Percentiles rank a stretch among this genome's conserved stretches.
Evolutionary conservation across 37 sponge, comb jelly and placozoan species (phyloP).

Genomic region (Diacarnus erythraeanus): DNA sequence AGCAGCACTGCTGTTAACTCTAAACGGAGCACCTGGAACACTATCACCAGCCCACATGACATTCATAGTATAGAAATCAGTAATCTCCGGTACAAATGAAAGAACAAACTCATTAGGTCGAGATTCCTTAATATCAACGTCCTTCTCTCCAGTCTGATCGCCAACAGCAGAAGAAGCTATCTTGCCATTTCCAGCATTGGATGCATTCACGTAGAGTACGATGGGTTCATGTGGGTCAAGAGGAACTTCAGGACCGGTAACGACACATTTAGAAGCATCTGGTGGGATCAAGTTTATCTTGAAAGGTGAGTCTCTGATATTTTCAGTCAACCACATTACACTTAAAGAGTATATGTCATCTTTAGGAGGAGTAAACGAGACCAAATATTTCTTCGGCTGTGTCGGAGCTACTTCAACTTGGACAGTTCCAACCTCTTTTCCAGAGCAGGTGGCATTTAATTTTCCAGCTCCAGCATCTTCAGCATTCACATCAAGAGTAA

Average conservation of each 20-base stretch:
- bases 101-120: constrained; percentile 38
- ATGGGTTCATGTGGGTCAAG: constrained; percentile 18
- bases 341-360: constrained; percentile 48
- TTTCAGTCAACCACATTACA: constrained; percentile 56
- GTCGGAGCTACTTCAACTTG: constrained; percentile 21
- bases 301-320: constrained; percentile 57
- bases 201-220: constrained; percentile 39
- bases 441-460: constrained; percentile 45
- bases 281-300: constrained; percentile 53
- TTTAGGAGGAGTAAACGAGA: constrained; percentile 50
- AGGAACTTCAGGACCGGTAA: constrained; percentile 48
- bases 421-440: constrained; percentile 48
- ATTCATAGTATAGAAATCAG: constrained; percentile 49
- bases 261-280: constrained; percentile 42
- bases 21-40: constrained; percentile 68
- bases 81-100: constrained; percentile 17
- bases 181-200: constrained; percentile 59
- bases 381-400: constrained; percentile 5
- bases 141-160: constrained; percentile 17
- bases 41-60: constrained; percentile 41
- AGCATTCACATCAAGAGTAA: constrained; percentile 34
- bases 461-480: constrained; percentile 69
- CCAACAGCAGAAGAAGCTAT: constrained; percentile 43
- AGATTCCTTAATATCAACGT: constrained; percentile 24
- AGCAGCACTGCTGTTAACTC: constrained; percentile 32